These are phyloP conservation scores for Orgyia antiqua DNA, from an alignment of 2,888 invertebrate species.

Conservation along the genomic window DNA sequence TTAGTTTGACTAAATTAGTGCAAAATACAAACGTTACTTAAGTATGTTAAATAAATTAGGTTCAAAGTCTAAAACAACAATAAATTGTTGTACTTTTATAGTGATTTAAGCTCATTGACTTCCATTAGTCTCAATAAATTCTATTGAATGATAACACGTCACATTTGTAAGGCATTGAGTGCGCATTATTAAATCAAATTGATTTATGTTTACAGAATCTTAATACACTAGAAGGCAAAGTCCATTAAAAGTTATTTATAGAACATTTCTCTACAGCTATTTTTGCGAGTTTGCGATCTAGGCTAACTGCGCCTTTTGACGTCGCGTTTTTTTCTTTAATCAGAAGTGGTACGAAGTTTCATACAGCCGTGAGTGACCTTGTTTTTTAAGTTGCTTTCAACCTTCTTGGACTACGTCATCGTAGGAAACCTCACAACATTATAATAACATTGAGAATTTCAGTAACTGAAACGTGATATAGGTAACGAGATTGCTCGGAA, in stretches of 20 bases:
- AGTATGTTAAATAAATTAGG: no score
- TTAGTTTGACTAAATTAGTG: no score
- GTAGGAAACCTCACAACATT: conserved; percentile 31
- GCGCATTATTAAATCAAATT: conserved; percentile 28
- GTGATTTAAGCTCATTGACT: conserved; percentile 13
- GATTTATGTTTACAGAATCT: conserved; percentile 39
- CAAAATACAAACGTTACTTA: no score
- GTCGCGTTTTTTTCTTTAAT: conserved; percentile 19
- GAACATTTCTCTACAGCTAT: conserved; percentile 19
- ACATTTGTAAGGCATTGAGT: conserved; percentile 7
- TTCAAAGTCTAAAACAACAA: not conserved
- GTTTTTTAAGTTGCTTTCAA: conserved; percentile 29
- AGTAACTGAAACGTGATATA: conserved; percentile 42
- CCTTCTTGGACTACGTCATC: conserved; percentile 9
- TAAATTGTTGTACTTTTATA: conserved; percentile 7
- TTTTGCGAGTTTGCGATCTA: conserved; percentile 17
- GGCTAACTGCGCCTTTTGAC: conserved; percentile 16
- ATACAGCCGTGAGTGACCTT: conserved; percentile 10
- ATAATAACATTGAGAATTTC: conserved; percentile 18
- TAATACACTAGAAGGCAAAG: conserved; percentile 37
- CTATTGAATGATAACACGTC: not conserved
- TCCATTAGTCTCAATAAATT: conserved; percentile 7
- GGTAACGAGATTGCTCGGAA: conserved; percentile 29
- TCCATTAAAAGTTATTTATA: conserved; percentile 19
- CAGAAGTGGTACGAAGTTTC: conserved; percentile 12